Conservation (phyloP, 2,113 vertebrate genomes). For the Bos indicus region DNA sequence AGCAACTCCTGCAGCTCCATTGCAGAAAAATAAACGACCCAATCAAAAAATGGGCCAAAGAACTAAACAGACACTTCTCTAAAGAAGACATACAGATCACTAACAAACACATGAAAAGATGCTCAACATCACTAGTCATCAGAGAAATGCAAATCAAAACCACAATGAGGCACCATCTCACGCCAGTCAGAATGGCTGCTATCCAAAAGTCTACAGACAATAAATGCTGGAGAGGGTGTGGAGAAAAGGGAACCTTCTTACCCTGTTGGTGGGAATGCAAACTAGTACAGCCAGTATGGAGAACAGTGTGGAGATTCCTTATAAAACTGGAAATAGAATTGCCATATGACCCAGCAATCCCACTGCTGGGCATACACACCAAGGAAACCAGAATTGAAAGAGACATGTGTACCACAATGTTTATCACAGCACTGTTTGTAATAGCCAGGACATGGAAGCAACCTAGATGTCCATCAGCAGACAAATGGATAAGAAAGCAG, state of each 20-base stretch:
- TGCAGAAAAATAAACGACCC: not conserved
- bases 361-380: not conserved
- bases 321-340: too few relatives aligned
- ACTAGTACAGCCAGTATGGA: not conserved
- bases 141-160: not conserved
- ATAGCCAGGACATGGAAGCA: too few relatives aligned
- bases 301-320: not conserved
- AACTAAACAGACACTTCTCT: not conserved
- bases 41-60: not conserved
- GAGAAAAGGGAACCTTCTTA: not conserved
- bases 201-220: not conserved
- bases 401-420: too few relatives aligned
- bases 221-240: not conserved
- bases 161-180: not conserved
- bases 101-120: not conserved
- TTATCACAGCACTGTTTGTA: too few relatives aligned
- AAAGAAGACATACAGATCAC: not conserved
- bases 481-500: too few relatives aligned
- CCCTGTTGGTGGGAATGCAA: not conserved
- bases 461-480: too few relatives aligned
- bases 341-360: too few relatives aligned
- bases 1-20: not conserved
- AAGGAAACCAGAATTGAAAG: too few relatives aligned
- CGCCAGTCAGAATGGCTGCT: rapidly evolving
- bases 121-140: not conserved